Percentiles rank a stretch among this genome's conserved stretches.
phyloP scores from a whole-genome alignment of 2,797 vertebrate genomes.

The Vipera latastei region DNA sequence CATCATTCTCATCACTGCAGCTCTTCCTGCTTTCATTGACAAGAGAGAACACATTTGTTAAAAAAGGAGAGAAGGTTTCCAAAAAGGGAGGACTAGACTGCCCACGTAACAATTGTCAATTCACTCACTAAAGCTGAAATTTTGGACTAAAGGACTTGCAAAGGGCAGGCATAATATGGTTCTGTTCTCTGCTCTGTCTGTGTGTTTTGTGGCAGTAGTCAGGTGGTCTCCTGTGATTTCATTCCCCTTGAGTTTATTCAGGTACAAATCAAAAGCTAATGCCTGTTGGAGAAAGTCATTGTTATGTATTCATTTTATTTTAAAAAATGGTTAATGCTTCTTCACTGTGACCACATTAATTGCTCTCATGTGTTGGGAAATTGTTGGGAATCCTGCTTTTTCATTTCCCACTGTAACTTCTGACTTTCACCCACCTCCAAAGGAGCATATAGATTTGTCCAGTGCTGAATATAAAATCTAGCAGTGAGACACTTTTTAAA shows the following conservation, averaged over 20 bases:
- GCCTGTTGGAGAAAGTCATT: constrained; percentile 69
- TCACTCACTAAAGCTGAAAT: neutral
- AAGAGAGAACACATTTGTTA: constrained; percentile 7
- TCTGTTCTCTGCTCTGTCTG: constrained; percentile 4
- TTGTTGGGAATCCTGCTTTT: constrained; percentile 66
- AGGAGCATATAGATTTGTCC: constrained; percentile 46
- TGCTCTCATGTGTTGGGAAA: constrained; percentile 74
- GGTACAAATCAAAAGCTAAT: constrained; percentile 59
- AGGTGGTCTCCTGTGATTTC: constrained; percentile 35
- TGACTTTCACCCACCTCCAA: constrained; percentile 46
- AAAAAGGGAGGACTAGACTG: neutral
- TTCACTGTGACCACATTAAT: constrained; percentile 74
- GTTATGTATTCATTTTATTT: constrained; percentile 74
- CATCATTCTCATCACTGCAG: neutral
- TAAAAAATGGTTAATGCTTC: constrained; percentile 77
- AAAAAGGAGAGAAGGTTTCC: constrained; percentile 11
- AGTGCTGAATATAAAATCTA: constrained; percentile 9
- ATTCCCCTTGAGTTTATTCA: constrained; percentile 61
- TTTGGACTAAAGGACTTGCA: neutral
- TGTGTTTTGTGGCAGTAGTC: neutral
- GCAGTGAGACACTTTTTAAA: constrained; percentile 1
- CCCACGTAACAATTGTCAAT: fast-evolving
- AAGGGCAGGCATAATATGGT: neutral
- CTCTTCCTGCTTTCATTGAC: constrained; percentile 7
- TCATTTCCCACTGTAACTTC: constrained; percentile 61